Conservation (phyloP, 1,140 invertebrate species). For the Temnothorax nylanderi region DNA sequence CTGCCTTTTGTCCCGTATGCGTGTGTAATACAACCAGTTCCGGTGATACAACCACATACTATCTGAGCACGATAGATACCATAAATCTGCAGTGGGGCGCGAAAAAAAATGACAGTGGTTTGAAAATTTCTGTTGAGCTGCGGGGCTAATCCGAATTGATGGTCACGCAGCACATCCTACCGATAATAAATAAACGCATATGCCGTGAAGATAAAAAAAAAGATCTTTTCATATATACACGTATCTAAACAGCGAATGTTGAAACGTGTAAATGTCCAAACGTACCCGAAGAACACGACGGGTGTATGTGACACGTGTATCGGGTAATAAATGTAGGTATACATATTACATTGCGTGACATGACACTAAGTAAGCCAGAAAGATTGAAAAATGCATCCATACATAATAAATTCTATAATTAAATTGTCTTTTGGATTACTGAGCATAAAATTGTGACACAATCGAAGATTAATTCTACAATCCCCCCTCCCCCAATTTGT, state of each 20-base stretch:
- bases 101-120: conserved; percentile 67
- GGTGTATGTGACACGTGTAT: not conserved
- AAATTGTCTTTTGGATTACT: not conserved
- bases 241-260: not conserved
- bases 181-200: conserved; percentile 71
- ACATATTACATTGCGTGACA: not conserved
- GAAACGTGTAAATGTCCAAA: conserved; percentile 53
- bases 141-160: conserved; percentile 71
- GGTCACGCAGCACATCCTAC: conserved; percentile 35
- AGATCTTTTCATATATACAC: not conserved
- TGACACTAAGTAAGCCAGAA: not conserved
- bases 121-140: conserved; percentile 64
- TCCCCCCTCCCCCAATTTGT: not conserved
- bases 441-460: not conserved
- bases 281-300: not conserved
- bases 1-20: not conserved
- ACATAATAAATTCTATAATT: not conserved
- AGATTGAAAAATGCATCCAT: not conserved
- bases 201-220: conserved; percentile 30
- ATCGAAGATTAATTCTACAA: not conserved
- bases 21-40: conserved; percentile 27
- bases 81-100: conserved; percentile 35
- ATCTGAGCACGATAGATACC: not conserved
- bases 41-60: not conserved
- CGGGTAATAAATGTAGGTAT: not conserved